Conservation (phyloP, 2,888 invertebrate genomes). For the Dione vanillae region DNA sequence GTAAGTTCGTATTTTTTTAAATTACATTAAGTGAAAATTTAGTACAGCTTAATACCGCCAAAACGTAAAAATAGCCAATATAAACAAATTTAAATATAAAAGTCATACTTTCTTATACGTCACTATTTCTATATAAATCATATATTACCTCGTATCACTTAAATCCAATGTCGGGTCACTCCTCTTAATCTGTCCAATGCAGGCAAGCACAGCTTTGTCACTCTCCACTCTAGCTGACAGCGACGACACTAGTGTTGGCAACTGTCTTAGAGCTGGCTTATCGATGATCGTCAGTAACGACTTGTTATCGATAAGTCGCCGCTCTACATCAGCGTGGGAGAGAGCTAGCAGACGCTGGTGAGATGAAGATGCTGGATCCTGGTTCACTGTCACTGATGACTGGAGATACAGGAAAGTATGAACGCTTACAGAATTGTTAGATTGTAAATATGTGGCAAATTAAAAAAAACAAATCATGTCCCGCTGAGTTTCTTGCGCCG, state of each 20-base stretch:
- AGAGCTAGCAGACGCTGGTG: constrained; percentile 95
- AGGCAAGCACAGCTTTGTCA: constrained; percentile 93
- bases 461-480: no score
- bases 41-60: no score
- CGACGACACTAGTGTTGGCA: constrained; percentile 87
- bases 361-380: constrained; percentile 92
- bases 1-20: no score
- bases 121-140: neutral
- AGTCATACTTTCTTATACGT: no score
- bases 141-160: constrained; percentile 83
- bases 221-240: constrained; percentile 93
- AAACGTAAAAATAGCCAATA: no score
- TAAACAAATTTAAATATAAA: no score
- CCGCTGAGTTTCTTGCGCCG: no score
- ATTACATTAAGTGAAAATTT: no score
- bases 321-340: constrained; percentile 93
- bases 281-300: constrained; percentile 93
- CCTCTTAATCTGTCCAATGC: constrained; percentile 87
- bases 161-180: constrained; percentile 85
- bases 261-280: constrained; percentile 91
- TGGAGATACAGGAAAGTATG: constrained; percentile 45
- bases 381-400: constrained; percentile 83
- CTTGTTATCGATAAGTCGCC: constrained; percentile 95
- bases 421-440: neutral
- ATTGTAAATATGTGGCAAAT: no score